Base-by-base conservation (phyloP, 2,113 vertebrate species). In the Ciconia maguari region DNA sequence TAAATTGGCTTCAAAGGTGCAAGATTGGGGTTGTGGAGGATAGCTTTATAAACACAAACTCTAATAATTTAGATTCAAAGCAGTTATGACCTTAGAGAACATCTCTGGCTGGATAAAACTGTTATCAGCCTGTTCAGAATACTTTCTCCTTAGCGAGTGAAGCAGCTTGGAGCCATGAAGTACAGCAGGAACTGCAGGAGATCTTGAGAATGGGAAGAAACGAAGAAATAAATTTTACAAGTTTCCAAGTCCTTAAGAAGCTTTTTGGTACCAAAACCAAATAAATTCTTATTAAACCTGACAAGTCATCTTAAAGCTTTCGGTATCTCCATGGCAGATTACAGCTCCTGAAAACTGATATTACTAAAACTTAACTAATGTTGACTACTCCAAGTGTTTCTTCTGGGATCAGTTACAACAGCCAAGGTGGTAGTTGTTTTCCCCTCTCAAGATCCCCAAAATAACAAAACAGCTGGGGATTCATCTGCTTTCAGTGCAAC, bases 1-100 rank as follows among this genome's bases (percentile, higher is more conserved):
- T 84, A 92, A 91, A 86, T 70, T 94, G 89, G 66, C 57, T 95
- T 92, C 80, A 76, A 41, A 81, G 57, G 58, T 82, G 38, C 58
- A 72, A 90, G 60, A 75, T 41, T 84, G 26, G 49, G 76, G 46
- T 89, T 78, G 32, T 57, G 61, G 57, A 86, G 61, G 41, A 90
- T 29, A 54, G 21, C 48, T 83, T 83, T 71, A 60, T 42, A 65
- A 91, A 93, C 54, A 70, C 29, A 71, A 58, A 66, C 24, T 9
- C 1, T 41, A 68, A 26, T 81, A 48, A 79, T 75, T 88, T 41
- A 26, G 55, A 54, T 74, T 81, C 32, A n/a, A 29, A 76, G 20
- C 42, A 70, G 62, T 86, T 88, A 52, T 52, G 84, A 30, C 81
- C 88, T 75, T 34, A 25, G 57, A 96, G 92, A 95, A 27, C 75